Conservation (phyloP, 2,888 invertebrate species). For the Nomada ferruginata region DNA sequence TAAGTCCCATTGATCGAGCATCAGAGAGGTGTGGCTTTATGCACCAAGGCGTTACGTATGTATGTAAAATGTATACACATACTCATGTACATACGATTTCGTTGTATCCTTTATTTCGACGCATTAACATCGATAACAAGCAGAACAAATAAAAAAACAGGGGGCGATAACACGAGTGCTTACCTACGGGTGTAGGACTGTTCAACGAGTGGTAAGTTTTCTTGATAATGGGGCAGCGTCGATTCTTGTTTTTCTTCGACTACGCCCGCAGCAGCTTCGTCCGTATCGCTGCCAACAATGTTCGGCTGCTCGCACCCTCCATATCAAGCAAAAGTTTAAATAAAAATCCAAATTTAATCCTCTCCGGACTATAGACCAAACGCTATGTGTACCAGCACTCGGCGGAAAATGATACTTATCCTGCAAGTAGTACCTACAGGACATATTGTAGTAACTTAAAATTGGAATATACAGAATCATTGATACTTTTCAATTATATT, state of each 20-base stretch:
- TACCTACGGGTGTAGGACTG: conserved; percentile 47
- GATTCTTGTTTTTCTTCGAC: conserved; percentile 39
- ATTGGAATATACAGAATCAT: too few relatives aligned
- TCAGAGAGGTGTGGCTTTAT: background rate
- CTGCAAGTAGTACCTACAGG: too few relatives aligned
- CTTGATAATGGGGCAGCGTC: conserved; percentile 61
- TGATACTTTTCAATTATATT: too few relatives aligned
- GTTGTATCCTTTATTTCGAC: background rate
- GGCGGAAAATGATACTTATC: too few relatives aligned
- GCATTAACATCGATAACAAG: conserved; percentile 21
- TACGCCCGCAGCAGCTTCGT: conserved; percentile 16
- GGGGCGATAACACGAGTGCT: background rate
- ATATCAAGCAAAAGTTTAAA: too few relatives aligned
- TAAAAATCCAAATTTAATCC: too few relatives aligned
- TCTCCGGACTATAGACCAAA: background rate
- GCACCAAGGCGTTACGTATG: background rate
- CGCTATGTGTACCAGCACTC: background rate
- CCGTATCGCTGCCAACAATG: conserved; percentile 23
- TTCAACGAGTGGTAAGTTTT: conserved; percentile 63
- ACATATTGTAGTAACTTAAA: too few relatives aligned
- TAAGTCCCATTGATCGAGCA: too few relatives aligned
- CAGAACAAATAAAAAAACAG: background rate
- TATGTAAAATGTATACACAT: too few relatives aligned
- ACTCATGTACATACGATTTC: background rate
- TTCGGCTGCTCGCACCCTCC: too few relatives aligned